Percentiles rank a stretch among this genome's conserved stretches.
These are phyloP conservation scores for Terrapene triunguis DNA, from an alignment of 2,113 vertebrate species.

Conservation along the genomic window DNA sequence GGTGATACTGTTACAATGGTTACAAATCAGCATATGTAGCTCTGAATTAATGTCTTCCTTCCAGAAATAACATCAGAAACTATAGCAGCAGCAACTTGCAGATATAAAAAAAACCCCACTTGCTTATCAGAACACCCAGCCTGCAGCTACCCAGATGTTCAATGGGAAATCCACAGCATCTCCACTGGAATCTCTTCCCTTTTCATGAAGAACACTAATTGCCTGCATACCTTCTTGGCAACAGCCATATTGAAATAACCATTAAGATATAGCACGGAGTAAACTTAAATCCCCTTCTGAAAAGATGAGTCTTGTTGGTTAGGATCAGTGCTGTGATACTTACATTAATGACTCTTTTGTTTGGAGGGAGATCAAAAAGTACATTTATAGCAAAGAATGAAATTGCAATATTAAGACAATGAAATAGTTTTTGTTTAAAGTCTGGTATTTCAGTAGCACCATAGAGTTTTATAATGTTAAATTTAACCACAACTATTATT, in stretches of 20 bases:
- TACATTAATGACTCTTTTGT: conserved; percentile 57
- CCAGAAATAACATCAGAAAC: neutral
- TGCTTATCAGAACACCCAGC: neutral
- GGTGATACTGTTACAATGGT: neutral
- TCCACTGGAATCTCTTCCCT: neutral
- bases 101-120: neutral
- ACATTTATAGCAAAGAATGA: conserved; percentile 52
- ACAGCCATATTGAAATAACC: neutral
- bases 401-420: conserved; percentile 72
- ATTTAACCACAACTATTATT: conserved; percentile 36
- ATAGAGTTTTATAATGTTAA: conserved; percentile 23
- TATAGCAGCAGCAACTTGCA: neutral
- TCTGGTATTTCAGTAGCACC: conserved; percentile 29
- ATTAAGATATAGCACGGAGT: neutral
- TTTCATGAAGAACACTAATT: neutral
- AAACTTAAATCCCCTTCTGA: neutral
- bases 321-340: conserved; percentile 46
- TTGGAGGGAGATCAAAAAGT: conserved; percentile 38
- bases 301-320: conserved; percentile 38
- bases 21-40: neutral
- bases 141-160: neutral
- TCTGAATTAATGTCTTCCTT: neutral
- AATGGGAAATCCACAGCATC: neutral
- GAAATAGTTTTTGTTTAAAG: conserved; percentile 45
- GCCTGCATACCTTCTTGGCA: neutral